Percentiles rank a stretch among this genome's conserved stretches.
These are phyloP conservation scores for Climacteris rufus DNA, from an alignment of 2,113 vertebrate species.

Conservation along the genomic window DNA sequence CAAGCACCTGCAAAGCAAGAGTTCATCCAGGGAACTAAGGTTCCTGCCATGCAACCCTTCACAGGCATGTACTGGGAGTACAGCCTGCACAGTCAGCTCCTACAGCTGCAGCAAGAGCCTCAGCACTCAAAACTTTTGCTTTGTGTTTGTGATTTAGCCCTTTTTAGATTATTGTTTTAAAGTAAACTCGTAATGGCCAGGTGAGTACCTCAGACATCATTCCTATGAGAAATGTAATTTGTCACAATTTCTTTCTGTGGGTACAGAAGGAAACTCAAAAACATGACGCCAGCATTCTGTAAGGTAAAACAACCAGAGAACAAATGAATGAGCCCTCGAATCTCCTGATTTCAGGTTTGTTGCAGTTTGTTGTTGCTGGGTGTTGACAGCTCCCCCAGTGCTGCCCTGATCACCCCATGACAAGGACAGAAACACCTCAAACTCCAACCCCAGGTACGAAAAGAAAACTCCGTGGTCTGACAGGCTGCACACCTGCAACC, in stretches of 20 bases:
- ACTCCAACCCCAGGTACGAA: neutral
- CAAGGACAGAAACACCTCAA: neutral
- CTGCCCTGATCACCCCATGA: too few species aligned
- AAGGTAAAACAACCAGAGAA: neutral
- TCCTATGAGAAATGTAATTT: neutral
- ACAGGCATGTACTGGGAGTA: neutral
- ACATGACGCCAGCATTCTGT: neutral
- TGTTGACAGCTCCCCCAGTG: accelerated
- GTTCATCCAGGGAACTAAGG: accelerated
- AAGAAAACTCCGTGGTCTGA: neutral
- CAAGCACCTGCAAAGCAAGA: neutral
- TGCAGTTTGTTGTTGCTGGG: neutral
- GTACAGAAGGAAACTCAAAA: neutral
- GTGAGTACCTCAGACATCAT: neutral
- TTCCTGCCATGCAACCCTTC: neutral
- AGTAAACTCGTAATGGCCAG: neutral
- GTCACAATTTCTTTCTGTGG: neutral
- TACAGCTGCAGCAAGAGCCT: accelerated
- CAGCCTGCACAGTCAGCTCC: neutral
- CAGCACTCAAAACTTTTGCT: neutral
- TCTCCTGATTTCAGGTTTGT: neutral
- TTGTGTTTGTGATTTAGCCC: neutral
- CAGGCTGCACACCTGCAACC: neutral
- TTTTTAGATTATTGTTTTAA: neutral
- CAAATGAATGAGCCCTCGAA: accelerated